Evolutionary conservation across 2,797 vertebrate species (phyloP).

Genomic region (Tapera naevia): DNA sequence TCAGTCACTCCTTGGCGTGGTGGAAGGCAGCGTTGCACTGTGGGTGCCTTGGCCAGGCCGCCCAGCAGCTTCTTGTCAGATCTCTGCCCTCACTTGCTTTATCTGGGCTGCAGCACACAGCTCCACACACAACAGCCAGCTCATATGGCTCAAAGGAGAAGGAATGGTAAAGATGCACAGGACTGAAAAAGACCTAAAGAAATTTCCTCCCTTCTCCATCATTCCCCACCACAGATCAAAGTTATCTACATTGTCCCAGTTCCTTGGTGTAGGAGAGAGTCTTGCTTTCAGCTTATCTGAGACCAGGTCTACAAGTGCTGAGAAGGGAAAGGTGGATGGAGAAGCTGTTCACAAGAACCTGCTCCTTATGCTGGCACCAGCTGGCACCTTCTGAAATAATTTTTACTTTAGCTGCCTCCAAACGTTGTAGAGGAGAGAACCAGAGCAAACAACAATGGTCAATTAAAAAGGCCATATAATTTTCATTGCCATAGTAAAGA

Average conservation of each 20-base stretch:
- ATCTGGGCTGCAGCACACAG: neutral
- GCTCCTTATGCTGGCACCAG: neutral
- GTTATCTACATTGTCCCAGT: neutral
- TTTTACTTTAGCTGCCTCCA: neutral
- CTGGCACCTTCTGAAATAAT: neutral
- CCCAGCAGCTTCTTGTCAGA: neutral
- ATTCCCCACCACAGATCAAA: neutral
- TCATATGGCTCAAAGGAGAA: neutral
- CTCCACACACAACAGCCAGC: neutral
- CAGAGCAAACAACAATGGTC: neutral
- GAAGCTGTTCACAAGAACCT: neutral
- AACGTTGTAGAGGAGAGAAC: neutral
- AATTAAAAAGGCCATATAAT: neutral
- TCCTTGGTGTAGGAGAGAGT: neutral
- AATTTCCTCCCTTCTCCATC: neutral
- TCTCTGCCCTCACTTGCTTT: neutral
- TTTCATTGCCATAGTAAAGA: neutral
- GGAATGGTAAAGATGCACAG: neutral
- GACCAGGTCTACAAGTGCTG: neutral
- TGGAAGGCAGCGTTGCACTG: neutral
- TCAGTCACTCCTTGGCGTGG: neutral
- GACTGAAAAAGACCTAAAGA: neutral
- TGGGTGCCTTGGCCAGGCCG: neutral
- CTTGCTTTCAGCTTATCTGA: neutral
- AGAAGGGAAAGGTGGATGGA: neutral